phyloP scores from a whole-genome alignment of 1,140 invertebrate species.

The Pemphigus obesinymphae region DNA sequence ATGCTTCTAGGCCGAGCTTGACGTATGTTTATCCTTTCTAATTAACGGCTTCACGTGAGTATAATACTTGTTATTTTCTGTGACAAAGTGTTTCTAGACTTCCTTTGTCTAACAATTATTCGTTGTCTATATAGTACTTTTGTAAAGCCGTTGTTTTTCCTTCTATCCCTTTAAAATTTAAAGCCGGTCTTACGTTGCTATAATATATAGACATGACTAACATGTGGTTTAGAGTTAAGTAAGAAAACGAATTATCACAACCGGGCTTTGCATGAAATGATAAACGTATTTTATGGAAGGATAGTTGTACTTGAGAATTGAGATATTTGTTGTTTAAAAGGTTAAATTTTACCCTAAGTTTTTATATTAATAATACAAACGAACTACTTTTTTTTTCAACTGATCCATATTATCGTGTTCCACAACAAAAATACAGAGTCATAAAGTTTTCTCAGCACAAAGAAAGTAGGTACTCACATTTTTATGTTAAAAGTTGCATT shows the following conservation, averaged over 20 bases:
- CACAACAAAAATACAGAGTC: not conserved
- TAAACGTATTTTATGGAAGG: not conserved
- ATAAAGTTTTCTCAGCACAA: not conserved
- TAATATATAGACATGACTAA: not conserved
- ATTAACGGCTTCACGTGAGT: slow-evolving; percentile 26
- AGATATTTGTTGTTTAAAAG: not conserved
- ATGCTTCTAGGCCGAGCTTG: not conserved
- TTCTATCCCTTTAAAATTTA: slow-evolving; percentile 16
- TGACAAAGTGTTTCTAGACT: slow-evolving; percentile 14
- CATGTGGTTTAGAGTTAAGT: not conserved
- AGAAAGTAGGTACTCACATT: not conserved
- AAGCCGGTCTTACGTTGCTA: not conserved
- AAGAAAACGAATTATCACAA: not conserved
- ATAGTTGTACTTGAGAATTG: not conserved
- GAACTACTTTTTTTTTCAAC: not conserved
- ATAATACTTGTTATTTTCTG: slow-evolving; percentile 1
- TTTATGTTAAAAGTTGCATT: not conserved
- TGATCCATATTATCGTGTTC: not conserved
- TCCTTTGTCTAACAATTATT: slow-evolving; percentile 23
- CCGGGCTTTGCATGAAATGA: not conserved
- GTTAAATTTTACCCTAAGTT: not conserved
- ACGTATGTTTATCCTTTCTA: slow-evolving; percentile 25
- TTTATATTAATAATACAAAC: not conserved
- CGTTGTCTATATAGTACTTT: slow-evolving; percentile 11
- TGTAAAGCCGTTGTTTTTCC: not conserved